Evolutionary conservation across 2,113 vertebrate species (phyloP).

Genomic region (Peromyscus polionotus): DNA sequence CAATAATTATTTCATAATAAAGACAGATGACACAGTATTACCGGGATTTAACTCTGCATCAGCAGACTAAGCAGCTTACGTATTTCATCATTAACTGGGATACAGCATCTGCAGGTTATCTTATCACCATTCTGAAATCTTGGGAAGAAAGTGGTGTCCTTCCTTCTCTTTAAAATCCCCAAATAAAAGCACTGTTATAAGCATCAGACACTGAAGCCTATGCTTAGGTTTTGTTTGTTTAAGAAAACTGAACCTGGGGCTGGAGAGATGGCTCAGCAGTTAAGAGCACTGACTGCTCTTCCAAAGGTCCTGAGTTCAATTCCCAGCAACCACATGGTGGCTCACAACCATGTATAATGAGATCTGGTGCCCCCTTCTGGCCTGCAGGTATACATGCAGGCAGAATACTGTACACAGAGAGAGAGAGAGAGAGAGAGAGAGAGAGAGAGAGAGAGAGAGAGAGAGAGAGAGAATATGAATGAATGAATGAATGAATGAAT

Average conservation of each 20-base stretch:
- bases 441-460: neutral
- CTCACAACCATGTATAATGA: no score
- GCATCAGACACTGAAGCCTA: neutral
- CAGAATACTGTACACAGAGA: no score
- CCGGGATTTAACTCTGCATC: neutral
- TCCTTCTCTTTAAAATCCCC: neutral
- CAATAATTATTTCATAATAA: slow-evolving; percentile 62
- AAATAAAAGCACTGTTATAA: slow-evolving; percentile 39
- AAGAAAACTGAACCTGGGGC: neutral
- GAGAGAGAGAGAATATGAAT: neutral
- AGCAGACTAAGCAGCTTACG: neutral
- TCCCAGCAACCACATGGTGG: no score
- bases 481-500: no score
- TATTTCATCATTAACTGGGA: neutral
- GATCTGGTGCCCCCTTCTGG: no score
- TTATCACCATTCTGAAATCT: slow-evolving; percentile 40
- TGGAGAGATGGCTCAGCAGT: no score
- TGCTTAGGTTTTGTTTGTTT: neutral
- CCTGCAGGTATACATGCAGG: no score
- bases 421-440: no score
- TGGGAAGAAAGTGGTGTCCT: neutral
- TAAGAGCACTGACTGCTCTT: no score
- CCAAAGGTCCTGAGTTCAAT: no score
- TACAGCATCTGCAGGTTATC: neutral
- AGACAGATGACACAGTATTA: slow-evolving; percentile 15